Conservation (phyloP, 2,113 vertebrate species). For the Vireo altiloquus region DNA sequence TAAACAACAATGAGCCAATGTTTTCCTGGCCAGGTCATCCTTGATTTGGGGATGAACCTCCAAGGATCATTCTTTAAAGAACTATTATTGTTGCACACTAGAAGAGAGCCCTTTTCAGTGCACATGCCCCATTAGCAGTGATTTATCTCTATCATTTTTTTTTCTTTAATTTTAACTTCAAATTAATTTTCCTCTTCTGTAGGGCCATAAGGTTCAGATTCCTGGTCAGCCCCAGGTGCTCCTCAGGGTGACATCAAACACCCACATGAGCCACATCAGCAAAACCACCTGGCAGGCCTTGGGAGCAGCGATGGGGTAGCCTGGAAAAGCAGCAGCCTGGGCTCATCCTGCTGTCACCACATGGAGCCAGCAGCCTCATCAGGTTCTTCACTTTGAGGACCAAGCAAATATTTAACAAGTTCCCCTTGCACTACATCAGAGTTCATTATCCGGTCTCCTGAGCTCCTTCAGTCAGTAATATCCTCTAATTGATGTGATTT, state of each 20-base stretch:
- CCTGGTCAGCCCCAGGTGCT: background rate
- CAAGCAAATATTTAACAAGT: constrained; percentile 53
- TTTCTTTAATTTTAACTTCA: background rate
- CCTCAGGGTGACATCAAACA: background rate
- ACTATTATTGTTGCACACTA: background rate
- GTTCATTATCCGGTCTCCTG: constrained; percentile 45
- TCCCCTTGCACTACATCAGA: constrained; percentile 4
- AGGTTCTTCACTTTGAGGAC: constrained; percentile 9
- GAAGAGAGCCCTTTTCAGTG: background rate
- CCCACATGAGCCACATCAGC: background rate
- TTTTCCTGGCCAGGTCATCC: background rate
- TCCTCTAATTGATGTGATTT: constrained; percentile 49
- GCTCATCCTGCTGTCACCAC: background rate
- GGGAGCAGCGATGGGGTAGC: background rate
- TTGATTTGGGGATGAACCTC: background rate
- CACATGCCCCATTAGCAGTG: background rate
- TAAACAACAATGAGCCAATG: background rate
- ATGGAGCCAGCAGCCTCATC: background rate
- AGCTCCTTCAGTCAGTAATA: constrained; percentile 43
- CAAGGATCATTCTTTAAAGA: background rate
- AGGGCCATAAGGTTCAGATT: background rate
- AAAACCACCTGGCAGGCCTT: background rate
- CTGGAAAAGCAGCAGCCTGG: background rate
- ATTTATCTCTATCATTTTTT: constrained; percentile 9
- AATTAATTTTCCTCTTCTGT: background rate